phyloP scores from a whole-genome alignment of 2,113 vertebrate genomes.

The Origma solitaria region DNA sequence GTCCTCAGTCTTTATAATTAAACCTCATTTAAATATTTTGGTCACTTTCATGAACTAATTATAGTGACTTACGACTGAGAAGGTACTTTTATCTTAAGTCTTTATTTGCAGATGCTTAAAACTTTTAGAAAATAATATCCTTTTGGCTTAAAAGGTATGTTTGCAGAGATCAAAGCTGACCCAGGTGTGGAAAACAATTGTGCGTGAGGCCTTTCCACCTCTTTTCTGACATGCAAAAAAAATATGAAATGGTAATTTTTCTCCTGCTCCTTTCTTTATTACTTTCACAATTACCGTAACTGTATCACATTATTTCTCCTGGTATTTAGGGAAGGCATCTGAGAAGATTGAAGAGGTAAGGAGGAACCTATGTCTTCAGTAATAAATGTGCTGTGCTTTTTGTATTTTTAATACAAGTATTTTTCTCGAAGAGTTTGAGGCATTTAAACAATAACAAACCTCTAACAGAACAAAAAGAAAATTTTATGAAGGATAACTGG shows the following conservation, averaged over 20 bases:
- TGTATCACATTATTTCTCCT: neutral
- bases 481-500: neutral
- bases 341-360: neutral
- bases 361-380: neutral
- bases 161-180: neutral
- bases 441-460: neutral
- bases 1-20: constrained; percentile 25
- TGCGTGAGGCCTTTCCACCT: neutral
- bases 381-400: neutral
- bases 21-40: constrained; percentile 40
- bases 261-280: neutral
- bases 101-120: neutral
- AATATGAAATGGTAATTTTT: neutral
- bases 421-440: neutral
- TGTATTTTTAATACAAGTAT: neutral
- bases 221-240: neutral
- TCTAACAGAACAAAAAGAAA: neutral
- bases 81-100: neutral
- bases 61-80: neutral
- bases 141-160: neutral
- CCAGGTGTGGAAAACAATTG: neutral
- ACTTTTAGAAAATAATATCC: neutral
- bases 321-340: neutral
- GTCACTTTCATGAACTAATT: constrained; percentile 26
- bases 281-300: neutral